Evolutionary conservation across 92 coral and sea anemone genomes (phyloP).

Genomic region (Palythoa heliodiscus): DNA sequence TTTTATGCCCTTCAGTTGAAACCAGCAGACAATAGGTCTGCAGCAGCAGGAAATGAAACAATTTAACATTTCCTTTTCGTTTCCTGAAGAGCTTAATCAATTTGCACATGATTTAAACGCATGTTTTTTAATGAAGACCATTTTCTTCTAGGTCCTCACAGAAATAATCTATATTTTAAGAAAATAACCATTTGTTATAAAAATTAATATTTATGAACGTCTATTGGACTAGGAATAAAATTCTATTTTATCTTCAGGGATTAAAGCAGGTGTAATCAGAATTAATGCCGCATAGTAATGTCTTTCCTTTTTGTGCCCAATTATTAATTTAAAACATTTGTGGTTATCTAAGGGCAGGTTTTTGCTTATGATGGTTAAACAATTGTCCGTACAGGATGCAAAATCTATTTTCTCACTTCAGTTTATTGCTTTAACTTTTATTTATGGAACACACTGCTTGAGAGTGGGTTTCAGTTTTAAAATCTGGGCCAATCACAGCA

Average conservation of each 20-base stretch:
- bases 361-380: background rate
- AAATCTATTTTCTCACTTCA: background rate
- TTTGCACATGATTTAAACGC: background rate
- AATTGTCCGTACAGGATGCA: background rate
- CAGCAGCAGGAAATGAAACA: slow-evolving; percentile 34
- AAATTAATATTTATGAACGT: background rate
- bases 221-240: background rate
- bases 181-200: background rate
- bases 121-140: background rate
- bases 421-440: background rate
- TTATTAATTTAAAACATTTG: background rate
- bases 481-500: slow-evolving; percentile 1
- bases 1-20: background rate
- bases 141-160: background rate
- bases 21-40: background rate
- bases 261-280: background rate
- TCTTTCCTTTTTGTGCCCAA: background rate
- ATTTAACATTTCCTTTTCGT: background rate
- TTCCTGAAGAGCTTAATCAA: background rate
- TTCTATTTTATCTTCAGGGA: background rate
- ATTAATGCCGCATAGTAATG: background rate
- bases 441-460: background rate
- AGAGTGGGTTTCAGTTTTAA: background rate
- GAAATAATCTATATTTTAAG: background rate
- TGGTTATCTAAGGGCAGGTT: background rate